Base-by-base conservation (phyloP, 2,797 vertebrate genomes). In the Prunella strophiata region DNA sequence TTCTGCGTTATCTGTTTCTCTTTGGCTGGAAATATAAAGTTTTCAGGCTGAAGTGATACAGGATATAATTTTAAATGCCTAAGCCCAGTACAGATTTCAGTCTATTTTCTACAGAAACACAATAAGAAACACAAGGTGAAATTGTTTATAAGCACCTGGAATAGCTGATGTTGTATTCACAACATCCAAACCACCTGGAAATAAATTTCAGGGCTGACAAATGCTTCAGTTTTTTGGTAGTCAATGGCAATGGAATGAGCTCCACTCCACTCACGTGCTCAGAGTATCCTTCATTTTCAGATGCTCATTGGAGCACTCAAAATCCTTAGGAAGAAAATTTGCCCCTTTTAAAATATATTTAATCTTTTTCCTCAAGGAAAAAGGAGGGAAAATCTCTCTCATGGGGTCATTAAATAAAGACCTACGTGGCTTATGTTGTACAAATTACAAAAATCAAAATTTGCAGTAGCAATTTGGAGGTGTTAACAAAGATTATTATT, bases 401-500 rank as follows among this genome's bases (percentile, higher is more conserved):
- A 0, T 34, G 13, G 2, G 2, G 36, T 72, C 47, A 76, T 12
- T 89, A 14, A 54, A 77, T 62, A 68, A 54, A 94, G 87, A 89
- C 78, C 63, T 62, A 47, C 1, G 2, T 19, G n/a, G 21, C 1
- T 45, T 50, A 19, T 42, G 5, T 66, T 63, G 21, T 20, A 51
- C 5, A 87, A 76, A 80, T 58, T 54, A 72, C 21, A 8, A 86
- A n/a, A 94, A 63, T 32, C 78, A 78, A 81, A 85, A 66, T 45
- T 43, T 51, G 9, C 13, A 38, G 57, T 21, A 62, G 7, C 10
- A 40, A 23, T 42, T 94, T 82, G 51, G 19, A 59, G 25, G 55
- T 79, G 59, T 13, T 83, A 78, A 48, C 27, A 78, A 74, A 85
- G 52, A 54, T 75, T 18, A 58, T 82, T 93, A 70, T 75, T 83